Evolutionary conservation across 2,888 invertebrate species (phyloP), one percentile per base, ranked within the genome.

Genomic region (Eledone cirrhosa): DNA sequence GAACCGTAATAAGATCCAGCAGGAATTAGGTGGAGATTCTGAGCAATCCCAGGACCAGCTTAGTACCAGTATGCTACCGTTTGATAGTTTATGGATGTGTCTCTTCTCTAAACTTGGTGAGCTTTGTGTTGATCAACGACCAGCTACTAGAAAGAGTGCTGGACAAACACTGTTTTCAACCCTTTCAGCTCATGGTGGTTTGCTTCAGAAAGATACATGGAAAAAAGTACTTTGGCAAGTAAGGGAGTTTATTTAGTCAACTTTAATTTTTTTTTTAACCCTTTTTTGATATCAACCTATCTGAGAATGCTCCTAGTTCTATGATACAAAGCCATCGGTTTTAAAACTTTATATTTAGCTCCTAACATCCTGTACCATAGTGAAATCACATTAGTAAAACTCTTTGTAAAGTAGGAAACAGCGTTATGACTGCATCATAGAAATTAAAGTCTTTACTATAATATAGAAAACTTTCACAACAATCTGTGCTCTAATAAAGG

Each of bases 111-210:
- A 90, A 78, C 88, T 92, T 16, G 91, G 91, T 7, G 90, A 92
- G 75, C 92, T 99, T 63, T 99, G 99, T 89, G 97, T 98, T 69
- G 99, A 99, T 91, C 92, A 95, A 16, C 94, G 99, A 31, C 98
- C 99, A 0, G 98, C 99, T 0, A 98, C 99, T 0, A 94, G 99
- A 8, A 97, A 98, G 91, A 98, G 98, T 8, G 97, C 98, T 13
- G 96, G 97, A 75, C 98, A 99, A 92, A 99, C 99, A 0, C 92
- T 99, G 79, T 98, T 99, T 92, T 98, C 98, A 77, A 99, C 98
- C 27, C 96, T 99, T 89, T 95, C 97, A 0, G 97, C 98, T 0
- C 99, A 99, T 92, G 98, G 98, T 48, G 94, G 94, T 72, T 93
- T 98, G 80, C 92, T 99, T 41, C 94, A 95, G 90, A 94, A 94